A percentile compares a stretch with the other conserved stretches of the same genome.
These are phyloP conservation scores for Heteractis magnifica DNA, from an alignment of 92 coral and sea anemone genomes.

Conservation along the genomic window DNA sequence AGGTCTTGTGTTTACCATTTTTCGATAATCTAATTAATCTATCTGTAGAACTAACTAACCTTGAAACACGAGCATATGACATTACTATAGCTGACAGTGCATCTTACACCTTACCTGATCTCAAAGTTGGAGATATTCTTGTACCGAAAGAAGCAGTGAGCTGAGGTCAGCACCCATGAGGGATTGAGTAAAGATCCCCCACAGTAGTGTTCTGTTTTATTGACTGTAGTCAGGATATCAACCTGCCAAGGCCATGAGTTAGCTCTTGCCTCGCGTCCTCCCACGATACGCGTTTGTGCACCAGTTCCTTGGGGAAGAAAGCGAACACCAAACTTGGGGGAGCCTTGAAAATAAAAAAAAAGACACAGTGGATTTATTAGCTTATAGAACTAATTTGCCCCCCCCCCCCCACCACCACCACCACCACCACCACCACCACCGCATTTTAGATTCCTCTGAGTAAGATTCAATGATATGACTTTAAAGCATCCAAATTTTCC, in stretches of 20 bases:
- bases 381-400: no score
- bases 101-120: conserved; percentile 25
- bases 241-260: conserved; percentile 99
- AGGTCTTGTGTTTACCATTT: no score
- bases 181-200: conserved; percentile 86
- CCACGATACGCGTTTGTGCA: conserved; percentile 73
- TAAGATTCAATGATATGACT: no score
- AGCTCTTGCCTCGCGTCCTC: conserved; percentile 85
- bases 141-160: conserved; percentile 64
- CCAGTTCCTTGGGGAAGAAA: conserved; percentile 38
- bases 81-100: neutral
- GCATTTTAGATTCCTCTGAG: no score
- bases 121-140: conserved; percentile 55
- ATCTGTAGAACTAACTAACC: no score
- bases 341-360: conserved; percentile 29
- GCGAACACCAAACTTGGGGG: conserved; percentile 75
- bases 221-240: conserved; percentile 57
- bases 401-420: no score
- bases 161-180: conserved; percentile 84
- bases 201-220: conserved; percentile 68
- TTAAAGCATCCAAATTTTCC: no score
- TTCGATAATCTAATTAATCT: no score
- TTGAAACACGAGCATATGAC: no score
- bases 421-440: no score
- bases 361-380: no score